Evolutionary conservation across 2,888 invertebrate genomes (phyloP).

Genomic region (Drosophila demipolita): DNA sequence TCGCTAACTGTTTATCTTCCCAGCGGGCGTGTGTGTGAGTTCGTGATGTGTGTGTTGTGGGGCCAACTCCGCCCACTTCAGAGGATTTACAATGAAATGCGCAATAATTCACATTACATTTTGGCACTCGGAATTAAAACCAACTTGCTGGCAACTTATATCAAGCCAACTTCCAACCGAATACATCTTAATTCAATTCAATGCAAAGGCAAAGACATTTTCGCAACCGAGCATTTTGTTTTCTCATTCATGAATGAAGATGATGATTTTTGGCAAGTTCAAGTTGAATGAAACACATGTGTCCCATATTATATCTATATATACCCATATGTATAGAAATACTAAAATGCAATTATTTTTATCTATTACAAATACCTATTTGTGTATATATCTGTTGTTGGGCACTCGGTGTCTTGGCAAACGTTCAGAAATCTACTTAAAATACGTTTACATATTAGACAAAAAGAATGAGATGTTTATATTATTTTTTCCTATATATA

Average conservation of each 20-base stretch:
- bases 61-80: constrained; percentile 34
- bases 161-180: constrained; percentile 61
- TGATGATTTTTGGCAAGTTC: constrained; percentile 69
- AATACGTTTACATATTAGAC: constrained; percentile 46
- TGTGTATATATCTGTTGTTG: constrained; percentile 22
- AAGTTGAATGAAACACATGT: constrained; percentile 71
- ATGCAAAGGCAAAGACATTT: constrained; percentile 31
- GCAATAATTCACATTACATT: constrained; percentile 74
- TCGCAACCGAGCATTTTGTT: constrained; percentile 19
- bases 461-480: constrained; percentile 51
- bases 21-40: constrained; percentile 9
- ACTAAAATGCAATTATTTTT: constrained; percentile 27
- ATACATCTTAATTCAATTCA: constrained; percentile 32
- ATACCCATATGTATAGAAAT: constrained; percentile 9
- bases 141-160: constrained; percentile 42
- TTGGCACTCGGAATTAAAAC: constrained; percentile 36
- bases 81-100: constrained; percentile 70
- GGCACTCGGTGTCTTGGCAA: constrained; percentile 55
- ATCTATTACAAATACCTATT: constrained; percentile 61
- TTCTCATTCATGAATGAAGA: constrained; percentile 67
- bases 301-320: constrained; percentile 24
- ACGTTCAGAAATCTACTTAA: constrained; percentile 41
- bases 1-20: constrained; percentile 42
- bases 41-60: constrained; percentile 5
- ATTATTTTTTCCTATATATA: constrained; percentile 33